phyloP scores from a whole-genome alignment of 2,888 invertebrate species.

The Malthinus seriepunctatus region DNA sequence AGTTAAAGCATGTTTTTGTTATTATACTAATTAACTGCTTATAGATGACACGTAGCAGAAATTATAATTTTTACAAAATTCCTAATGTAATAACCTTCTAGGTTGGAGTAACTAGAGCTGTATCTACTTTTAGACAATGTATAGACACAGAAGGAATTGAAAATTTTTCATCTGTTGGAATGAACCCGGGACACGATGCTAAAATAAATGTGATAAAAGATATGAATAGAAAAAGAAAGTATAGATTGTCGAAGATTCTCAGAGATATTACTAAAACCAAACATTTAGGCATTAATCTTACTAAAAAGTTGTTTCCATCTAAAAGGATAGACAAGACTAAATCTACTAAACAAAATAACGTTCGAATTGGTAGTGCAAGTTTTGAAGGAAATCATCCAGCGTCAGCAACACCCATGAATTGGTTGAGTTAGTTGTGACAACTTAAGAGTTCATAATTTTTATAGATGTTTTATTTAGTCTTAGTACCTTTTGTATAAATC shows the following conservation, averaged over 20 bases:
- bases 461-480: too few relatives aligned
- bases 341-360: slow-evolving; percentile 6
- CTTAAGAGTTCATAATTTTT: too few relatives aligned
- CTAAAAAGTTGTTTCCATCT: slow-evolving; percentile 44
- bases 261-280: slow-evolving; percentile 46
- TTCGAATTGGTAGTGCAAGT: too few relatives aligned
- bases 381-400: too few relatives aligned
- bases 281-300: slow-evolving; percentile 48
- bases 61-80: background rate
- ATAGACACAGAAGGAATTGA: slow-evolving; percentile 52
- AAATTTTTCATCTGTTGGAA: slow-evolving; percentile 58
- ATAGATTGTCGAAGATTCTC: slow-evolving; percentile 47
- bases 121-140: slow-evolving; percentile 71
- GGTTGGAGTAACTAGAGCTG: slow-evolving; percentile 71
- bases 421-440: too few relatives aligned
- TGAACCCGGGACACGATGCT: slow-evolving; percentile 69
- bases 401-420: too few relatives aligned
- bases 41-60: background rate
- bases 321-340: slow-evolving; percentile 31
- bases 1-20: background rate
- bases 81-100: slow-evolving; percentile 23
- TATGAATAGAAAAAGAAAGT: slow-evolving; percentile 41
- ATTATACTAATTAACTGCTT: background rate
- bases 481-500: too few relatives aligned
- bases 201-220: slow-evolving; percentile 56